A percentile compares a stretch with the other conserved stretches of the same genome.
Evolutionary conservation across 2,888 invertebrate species (phyloP).

Genomic region (Polydrusus pterygomalis): DNA sequence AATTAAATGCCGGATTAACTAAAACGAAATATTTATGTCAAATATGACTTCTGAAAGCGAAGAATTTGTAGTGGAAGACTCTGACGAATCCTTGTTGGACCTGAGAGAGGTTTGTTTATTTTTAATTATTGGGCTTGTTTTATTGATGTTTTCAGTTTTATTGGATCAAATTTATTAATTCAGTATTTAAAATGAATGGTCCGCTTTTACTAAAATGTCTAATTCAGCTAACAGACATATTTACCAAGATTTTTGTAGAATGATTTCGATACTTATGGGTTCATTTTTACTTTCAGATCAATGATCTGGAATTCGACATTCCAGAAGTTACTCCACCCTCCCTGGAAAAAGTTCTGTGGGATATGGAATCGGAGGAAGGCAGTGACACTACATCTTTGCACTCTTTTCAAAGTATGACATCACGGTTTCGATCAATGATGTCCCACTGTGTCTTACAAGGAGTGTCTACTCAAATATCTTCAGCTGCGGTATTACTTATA

Average conservation of each 20-base stretch:
- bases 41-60: conserved; percentile 69
- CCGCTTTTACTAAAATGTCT: neutral
- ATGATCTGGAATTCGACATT: conserved; percentile 88
- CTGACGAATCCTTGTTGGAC: conserved; percentile 69
- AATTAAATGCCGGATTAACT: conserved; percentile 45
- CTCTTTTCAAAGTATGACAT: conserved; percentile 73
- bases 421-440: conserved; percentile 79
- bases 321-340: conserved; percentile 85
- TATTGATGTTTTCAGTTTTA: conserved; percentile 12
- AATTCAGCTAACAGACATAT: neutral
- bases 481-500: conserved; percentile 82
- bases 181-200: neutral
- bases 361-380: conserved; percentile 80
- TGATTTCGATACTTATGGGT: no score
- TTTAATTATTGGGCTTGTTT: conserved; percentile 12
- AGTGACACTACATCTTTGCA: conserved; percentile 75
- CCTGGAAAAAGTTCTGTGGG: conserved; percentile 87
- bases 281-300: conserved; percentile 76
- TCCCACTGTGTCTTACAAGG: conserved; percentile 89
- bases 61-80: conserved; percentile 68
- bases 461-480: conserved; percentile 90
- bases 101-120: conserved; percentile 65
- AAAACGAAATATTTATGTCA: conserved; percentile 8
- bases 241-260: neutral
- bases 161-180: neutral